phyloP scores from a whole-genome alignment of 2,797 vertebrate genomes.

The Falco novaeseelandiae region DNA sequence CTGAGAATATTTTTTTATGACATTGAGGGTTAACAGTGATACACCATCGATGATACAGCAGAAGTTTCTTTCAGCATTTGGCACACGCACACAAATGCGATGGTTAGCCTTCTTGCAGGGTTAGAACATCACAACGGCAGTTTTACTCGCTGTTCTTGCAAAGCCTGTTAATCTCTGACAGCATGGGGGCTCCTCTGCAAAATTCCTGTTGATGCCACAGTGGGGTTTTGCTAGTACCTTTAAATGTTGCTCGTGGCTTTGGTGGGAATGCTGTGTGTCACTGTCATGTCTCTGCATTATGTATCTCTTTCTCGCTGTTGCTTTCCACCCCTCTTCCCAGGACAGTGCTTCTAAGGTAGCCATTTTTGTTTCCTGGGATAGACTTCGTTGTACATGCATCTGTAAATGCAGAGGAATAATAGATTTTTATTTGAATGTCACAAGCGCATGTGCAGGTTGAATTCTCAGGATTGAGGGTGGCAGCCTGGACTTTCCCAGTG shows the following conservation, averaged over 20 bases:
- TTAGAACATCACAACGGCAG: background rate
- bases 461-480: background rate
- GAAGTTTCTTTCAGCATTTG: background rate
- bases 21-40: background rate
- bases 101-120: background rate
- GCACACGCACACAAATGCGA: background rate
- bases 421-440: background rate
- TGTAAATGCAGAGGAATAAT: background rate
- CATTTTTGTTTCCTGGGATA: background rate
- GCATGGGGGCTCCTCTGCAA: background rate
- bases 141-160: background rate
- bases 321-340: background rate
- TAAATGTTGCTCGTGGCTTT: background rate
- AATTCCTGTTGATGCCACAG: background rate
- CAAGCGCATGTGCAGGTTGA: fast-evolving
- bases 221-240: background rate
- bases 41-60: background rate
- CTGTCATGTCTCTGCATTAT: background rate
- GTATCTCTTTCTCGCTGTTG: background rate
- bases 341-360: background rate
- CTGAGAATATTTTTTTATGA: background rate
- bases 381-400: background rate
- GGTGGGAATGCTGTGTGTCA: background rate
- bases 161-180: background rate
- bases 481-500: background rate